Evolutionary conservation across 2,113 vertebrate species (phyloP).

Genomic region (Sinocyclocheilus rhinocerous): DNA sequence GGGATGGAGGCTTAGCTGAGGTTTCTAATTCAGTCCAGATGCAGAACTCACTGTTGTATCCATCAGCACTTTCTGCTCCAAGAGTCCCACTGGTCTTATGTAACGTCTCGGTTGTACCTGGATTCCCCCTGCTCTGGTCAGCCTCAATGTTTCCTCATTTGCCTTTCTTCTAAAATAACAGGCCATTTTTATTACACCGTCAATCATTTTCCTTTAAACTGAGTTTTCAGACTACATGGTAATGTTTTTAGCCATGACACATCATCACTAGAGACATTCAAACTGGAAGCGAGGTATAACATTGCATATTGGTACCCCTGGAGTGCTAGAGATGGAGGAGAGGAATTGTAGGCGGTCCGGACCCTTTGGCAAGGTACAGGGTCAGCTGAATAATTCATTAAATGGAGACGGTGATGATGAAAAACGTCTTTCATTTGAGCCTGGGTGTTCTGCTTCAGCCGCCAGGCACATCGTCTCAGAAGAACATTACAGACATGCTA

Average conservation of each 20-base stretch:
- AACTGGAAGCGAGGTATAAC: constrained; percentile 4
- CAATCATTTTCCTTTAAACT: neutral
- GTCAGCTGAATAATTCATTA: constrained; percentile 63
- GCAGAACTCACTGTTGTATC: constrained; percentile 37
- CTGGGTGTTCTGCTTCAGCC: constrained; percentile 28
- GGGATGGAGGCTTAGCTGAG: constrained; percentile 12
- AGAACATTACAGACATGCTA: neutral
- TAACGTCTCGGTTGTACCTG: neutral
- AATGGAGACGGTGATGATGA: constrained; percentile 47
- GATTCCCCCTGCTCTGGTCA: neutral
- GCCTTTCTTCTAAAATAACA: neutral
- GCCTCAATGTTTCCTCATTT: neutral
- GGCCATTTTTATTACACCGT: neutral
- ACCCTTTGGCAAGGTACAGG: constrained; percentile 16
- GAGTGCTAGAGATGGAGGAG: neutral
- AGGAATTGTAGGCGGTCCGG: constrained; percentile 14
- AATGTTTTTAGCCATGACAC: constrained; percentile 19
- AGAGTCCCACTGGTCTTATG: constrained; percentile 10
- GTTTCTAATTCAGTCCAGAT: constrained; percentile 44
- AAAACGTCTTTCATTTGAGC: constrained; percentile 47
- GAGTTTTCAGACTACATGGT: neutral
- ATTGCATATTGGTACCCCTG: constrained; percentile 7
- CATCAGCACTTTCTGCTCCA: constrained; percentile 37
- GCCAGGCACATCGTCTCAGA: neutral
- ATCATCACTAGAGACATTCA: neutral